Base-by-base conservation (phyloP, 2,113 vertebrate species). In the Anoplopoma fimbria region DNA sequence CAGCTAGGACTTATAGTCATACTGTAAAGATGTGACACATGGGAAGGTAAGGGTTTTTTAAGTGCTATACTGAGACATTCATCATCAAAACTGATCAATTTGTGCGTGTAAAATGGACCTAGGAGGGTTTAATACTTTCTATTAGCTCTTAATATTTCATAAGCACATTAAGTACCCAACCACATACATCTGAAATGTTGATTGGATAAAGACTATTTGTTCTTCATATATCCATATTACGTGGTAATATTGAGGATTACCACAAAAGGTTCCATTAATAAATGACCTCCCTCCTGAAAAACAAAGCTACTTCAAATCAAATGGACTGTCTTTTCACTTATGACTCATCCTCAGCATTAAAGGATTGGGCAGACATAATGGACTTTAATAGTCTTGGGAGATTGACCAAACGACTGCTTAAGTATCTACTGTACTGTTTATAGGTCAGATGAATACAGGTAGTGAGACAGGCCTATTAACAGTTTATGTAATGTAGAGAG, bases 251-350 rank as follows among this genome's bases (percentile, higher is more conserved):
- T 49, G 21, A 72, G 58, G 51, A 61, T 14, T 0, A 36, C 68
- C 67, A 62, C 38, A 74, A 19, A 79, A 27, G 29, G n/a, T 9
- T 34, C 25, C 31, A 81, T 83, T 75, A 67, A 86, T 67, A 79
- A 80, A 51, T 83, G 31, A 68, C 40, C 40, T 74, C 57, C 33
- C 21, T 23, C 68, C 15, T 69, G 34, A 51, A 62, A 76, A 78
- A 42, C 9, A 2, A 49, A 36, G 67, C 33, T 14, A 33, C n/a
- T 23, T 70, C 29, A 55, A 33, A 71, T 38, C 23, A 47, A 67
- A 47, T 21, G 53, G 25, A 23, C 12, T 8, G 40, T 27, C 55
- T 72, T 75, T 57, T 74, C 49, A 47, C 27, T 13, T 29, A 21
- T 70, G 55, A 79, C 47, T 63, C 33, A 87, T 45, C 29, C 1